phyloP scores from a whole-genome alignment of 2,113 vertebrate species.

The Aldabrachelys gigantea region DNA sequence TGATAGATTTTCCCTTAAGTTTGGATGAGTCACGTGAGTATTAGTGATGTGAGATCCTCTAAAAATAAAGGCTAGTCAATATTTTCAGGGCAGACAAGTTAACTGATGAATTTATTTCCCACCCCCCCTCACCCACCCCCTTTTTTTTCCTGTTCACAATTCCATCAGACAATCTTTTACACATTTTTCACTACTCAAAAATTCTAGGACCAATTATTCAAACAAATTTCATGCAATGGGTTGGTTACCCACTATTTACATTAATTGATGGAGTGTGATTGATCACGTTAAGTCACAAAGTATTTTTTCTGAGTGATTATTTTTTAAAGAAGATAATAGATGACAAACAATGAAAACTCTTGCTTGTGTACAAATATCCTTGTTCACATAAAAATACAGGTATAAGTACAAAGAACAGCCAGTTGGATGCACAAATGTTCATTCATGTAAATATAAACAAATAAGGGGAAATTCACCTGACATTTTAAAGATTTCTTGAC shows the following conservation, averaged over 20 bases:
- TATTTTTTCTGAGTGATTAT: background rate
- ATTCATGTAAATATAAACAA: background rate
- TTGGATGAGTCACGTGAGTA: background rate
- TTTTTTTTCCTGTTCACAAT: background rate
- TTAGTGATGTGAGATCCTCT: background rate
- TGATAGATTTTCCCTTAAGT: slow-evolving; percentile 26
- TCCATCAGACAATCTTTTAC: background rate
- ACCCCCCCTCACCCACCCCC: background rate
- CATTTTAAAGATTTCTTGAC: background rate
- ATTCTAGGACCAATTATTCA: background rate
- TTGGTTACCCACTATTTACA: no score
- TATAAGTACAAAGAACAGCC: background rate
- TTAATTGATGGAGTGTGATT: background rate
- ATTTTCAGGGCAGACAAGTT: background rate
- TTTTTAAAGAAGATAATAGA: background rate
- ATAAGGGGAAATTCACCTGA: background rate
- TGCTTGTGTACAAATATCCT: background rate
- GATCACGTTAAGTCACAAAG: background rate
- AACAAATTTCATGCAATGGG: background rate
- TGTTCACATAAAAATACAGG: background rate
- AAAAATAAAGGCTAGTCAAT: background rate
- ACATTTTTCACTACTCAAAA: background rate
- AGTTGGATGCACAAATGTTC: background rate
- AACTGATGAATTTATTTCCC: background rate
- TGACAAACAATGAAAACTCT: background rate